Conservation (phyloP, 2,797 vertebrate genomes). For the Lagodon rhomboides region DNA sequence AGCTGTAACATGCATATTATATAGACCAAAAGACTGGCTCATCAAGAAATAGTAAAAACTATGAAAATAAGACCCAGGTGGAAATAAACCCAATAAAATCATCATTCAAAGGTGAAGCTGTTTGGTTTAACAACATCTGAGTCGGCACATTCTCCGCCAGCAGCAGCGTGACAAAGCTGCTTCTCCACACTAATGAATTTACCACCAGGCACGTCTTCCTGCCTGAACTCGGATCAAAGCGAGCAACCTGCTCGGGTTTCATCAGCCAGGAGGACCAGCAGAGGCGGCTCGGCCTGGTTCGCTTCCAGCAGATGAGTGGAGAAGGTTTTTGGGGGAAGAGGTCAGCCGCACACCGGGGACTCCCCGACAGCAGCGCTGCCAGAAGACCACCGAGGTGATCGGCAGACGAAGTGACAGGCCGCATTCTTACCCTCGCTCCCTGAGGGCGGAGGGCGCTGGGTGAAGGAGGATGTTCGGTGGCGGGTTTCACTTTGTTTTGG, state of each 20-base stretch:
- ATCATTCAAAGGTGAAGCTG: not conserved
- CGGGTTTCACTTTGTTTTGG: slow-evolving; percentile 54
- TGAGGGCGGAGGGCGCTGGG: slow-evolving; percentile 28
- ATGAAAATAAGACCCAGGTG: not conserved
- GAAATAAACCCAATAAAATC: not conserved
- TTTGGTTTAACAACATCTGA: slow-evolving; percentile 20
- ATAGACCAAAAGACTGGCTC: not conserved
- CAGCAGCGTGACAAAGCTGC: slow-evolving; percentile 42
- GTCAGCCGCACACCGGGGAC: slow-evolving; percentile 74
- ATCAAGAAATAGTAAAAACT: not conserved
- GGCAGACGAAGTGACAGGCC: slow-evolving; percentile 68
- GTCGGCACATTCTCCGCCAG: slow-evolving; percentile 32
- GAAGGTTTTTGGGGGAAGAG: slow-evolving; percentile 72
- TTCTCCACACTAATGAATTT: slow-evolving; percentile 69
- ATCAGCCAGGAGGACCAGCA: slow-evolving; percentile 65
- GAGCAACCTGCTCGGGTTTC: slow-evolving; percentile 75
- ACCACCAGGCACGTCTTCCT: slow-evolving; percentile 70
- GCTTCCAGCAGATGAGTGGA: slow-evolving; percentile 79
- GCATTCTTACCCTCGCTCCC: slow-evolving; percentile 68
- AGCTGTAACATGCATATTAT: not conserved
- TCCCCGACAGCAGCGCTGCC: slow-evolving; percentile 73
- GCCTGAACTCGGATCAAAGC: slow-evolving; percentile 66
- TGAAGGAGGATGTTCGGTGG: slow-evolving; percentile 38
- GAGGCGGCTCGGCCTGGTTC: slow-evolving; percentile 73
- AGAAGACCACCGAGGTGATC: slow-evolving; percentile 82